phyloP scores from a whole-genome alignment of 2,113 vertebrate species.

The Nanorana parkeri region DNA sequence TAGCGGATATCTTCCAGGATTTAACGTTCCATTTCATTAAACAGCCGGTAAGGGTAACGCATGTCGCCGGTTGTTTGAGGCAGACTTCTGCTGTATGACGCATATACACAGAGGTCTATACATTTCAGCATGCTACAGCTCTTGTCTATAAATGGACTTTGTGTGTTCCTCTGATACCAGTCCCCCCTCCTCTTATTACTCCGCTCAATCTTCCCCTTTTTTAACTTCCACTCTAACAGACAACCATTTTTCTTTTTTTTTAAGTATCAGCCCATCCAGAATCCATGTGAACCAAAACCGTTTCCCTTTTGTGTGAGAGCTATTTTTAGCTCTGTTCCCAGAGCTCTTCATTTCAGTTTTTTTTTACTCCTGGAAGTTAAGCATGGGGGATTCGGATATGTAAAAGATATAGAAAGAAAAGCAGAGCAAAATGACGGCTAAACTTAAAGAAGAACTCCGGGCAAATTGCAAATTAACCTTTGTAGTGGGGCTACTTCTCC shows the following conservation, averaged over 20 bases:
- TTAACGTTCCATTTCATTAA: too few species aligned
- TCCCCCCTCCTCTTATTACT: neutral
- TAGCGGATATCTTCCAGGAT: too few species aligned
- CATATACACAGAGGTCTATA: neutral
- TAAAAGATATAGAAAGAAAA: too few species aligned
- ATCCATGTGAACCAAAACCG: neutral
- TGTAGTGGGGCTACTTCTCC: too few species aligned
- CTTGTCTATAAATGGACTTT: slow-evolving; percentile 46
- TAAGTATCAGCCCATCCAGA: neutral
- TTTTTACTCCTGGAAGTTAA: too few species aligned
- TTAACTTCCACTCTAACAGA: neutral
- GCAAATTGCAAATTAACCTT: too few species aligned
- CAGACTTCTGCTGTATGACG: too few species aligned
- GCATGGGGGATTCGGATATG: too few species aligned
- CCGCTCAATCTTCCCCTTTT: slow-evolving; percentile 3
- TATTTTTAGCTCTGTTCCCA: slow-evolving; percentile 16
- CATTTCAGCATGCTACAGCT: neutral
- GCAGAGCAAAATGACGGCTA: too few species aligned
- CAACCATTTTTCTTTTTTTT: slow-evolving; percentile 4
- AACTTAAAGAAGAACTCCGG: too few species aligned
- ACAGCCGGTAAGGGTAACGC: too few species aligned
- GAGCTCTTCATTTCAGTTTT: neutral
- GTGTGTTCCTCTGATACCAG: neutral
- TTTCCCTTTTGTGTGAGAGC: neutral
- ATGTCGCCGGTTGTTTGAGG: too few species aligned